Conservation (phyloP, 2,113 vertebrate genomes). For the Lepus timidus region DNA sequence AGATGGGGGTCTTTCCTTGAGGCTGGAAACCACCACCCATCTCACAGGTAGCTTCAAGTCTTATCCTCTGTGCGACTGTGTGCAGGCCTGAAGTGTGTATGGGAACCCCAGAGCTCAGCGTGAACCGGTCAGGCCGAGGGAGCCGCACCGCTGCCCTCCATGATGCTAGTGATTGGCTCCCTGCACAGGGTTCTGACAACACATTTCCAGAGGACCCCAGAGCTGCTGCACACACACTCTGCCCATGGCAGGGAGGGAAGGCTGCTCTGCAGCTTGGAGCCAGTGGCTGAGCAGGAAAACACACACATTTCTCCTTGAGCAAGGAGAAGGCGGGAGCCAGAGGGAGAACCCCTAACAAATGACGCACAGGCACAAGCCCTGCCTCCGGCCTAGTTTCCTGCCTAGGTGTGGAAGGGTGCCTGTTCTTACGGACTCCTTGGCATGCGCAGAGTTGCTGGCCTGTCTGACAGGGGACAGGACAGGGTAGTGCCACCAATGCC, state of each 20-base stretch:
- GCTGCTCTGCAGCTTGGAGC: neutral
- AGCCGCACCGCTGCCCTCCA: neutral
- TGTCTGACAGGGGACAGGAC: neutral
- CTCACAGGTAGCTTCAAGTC: neutral
- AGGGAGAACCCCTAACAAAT: slow-evolving; percentile 9
- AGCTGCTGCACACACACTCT: neutral
- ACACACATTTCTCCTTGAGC: neutral
- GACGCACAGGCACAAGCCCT: neutral
- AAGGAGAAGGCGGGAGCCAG: neutral
- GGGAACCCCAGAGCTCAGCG: neutral
- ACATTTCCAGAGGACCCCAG: neutral
- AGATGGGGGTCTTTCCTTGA: neutral
- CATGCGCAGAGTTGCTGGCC: neutral
- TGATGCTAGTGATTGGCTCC: neutral
- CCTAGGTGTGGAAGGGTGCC: neutral
- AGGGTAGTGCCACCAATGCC: neutral
- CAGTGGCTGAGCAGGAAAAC: neutral
- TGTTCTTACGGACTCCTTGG: neutral
- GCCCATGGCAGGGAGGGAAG: neutral
- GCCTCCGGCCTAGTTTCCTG: slow-evolving; percentile 54
- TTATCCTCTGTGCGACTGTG: neutral
- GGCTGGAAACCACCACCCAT: neutral
- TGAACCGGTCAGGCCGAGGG: neutral
- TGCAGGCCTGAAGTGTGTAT: neutral
- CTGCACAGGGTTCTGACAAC: neutral